Percentiles rank a stretch among this genome's conserved stretches.
phyloP scores from a whole-genome alignment of 2,888 invertebrate genomes.

The Stenoptilia bipunctidactyla region DNA sequence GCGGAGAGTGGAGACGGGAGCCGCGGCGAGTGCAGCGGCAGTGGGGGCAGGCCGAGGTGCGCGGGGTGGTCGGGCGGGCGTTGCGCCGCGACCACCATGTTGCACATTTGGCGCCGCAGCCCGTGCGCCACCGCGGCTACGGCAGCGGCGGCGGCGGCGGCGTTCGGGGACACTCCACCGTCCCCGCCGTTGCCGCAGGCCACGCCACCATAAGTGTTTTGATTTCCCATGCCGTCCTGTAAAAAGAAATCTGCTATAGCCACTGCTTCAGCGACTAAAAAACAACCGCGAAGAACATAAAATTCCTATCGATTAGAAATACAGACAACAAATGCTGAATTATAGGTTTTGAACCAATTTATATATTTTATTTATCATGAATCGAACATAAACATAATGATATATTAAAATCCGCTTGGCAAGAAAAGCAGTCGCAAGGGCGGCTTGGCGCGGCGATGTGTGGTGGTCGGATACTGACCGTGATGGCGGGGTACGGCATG shows the following conservation, averaged over 20 bases:
- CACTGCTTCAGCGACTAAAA: conserved; percentile 6
- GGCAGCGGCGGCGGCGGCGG: conserved; percentile 86
- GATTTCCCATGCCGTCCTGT: conserved; percentile 74
- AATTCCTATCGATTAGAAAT: too few species aligned
- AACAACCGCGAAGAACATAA: too few species aligned
- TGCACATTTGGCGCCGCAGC: conserved; percentile 88
- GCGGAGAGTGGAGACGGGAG: conserved; percentile 68
- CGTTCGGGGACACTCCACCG: conserved; percentile 69
- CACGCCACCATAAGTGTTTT: conserved; percentile 69
- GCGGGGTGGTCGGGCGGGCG: conserved; percentile 54
- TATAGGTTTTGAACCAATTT: too few species aligned
- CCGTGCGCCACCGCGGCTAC: conserved; percentile 90
- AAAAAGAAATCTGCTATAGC: conserved; percentile 29
- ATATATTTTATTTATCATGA: too few species aligned
- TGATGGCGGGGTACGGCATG: conserved; percentile 55
- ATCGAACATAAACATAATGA: too few species aligned
- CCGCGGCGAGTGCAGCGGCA: conserved; percentile 53
- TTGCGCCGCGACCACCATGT: conserved; percentile 77
- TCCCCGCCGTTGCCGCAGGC: conserved; percentile 69
- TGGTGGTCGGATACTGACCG: conserved; percentile 50
- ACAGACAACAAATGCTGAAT: too few species aligned
- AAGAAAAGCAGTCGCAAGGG: not conserved
- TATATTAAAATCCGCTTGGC: conserved; percentile 24
- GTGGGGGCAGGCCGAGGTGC: conserved; percentile 57
- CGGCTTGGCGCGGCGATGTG: conserved; percentile 2